Evolutionary conservation across 2,797 vertebrate species (phyloP), one percentile per base, ranked within the genome.

Genomic region (Caiman crocodilus): DNA sequence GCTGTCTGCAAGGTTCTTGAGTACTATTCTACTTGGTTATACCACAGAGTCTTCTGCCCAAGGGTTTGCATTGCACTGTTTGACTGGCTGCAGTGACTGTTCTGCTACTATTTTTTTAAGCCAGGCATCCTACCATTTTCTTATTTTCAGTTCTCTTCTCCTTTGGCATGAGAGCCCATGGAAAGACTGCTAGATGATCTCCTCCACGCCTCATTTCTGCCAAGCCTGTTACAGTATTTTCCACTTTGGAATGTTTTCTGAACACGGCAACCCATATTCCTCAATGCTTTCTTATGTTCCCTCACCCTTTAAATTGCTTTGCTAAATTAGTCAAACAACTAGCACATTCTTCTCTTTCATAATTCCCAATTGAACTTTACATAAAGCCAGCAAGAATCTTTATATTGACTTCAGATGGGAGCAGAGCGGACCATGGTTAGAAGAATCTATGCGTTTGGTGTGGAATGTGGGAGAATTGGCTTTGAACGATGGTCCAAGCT

Each of bases 151-250:
- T 17, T 67, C 6, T 95, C 58, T 74, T 73, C 84, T 93, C 88
- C 88, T 92, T 93, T 96, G 85, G 77, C 83, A 80, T 61, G 23
- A 35, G 58, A 50, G 75, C 82, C 21, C 9, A 60, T 63, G 75
- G 90, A 89, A 89, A 86, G 42, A 67, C 64, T 82, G 26, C 50
- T 89, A 92, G 88, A 63, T 73, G 88, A 89, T 26, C 6, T 32
- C 32, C 89, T 95, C 80, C 61, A 76, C 60, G 57, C 18, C 88
- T 88, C 86, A 20, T 90, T 94, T 94, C 92, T 96, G 89, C 93
- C 94, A 97, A 87, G 42, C 2, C 78, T 86, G 57, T 82, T 81
- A 90, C 63, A 93, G 55, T 90, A 89, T 95, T 97, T 98, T 97
- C 94, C 94, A 89, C 56, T 92, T 93, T 42, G 73, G 35, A 94